Base-by-base conservation (phyloP, 2,888 invertebrate genomes). In the Lycaena phlaeas region DNA sequence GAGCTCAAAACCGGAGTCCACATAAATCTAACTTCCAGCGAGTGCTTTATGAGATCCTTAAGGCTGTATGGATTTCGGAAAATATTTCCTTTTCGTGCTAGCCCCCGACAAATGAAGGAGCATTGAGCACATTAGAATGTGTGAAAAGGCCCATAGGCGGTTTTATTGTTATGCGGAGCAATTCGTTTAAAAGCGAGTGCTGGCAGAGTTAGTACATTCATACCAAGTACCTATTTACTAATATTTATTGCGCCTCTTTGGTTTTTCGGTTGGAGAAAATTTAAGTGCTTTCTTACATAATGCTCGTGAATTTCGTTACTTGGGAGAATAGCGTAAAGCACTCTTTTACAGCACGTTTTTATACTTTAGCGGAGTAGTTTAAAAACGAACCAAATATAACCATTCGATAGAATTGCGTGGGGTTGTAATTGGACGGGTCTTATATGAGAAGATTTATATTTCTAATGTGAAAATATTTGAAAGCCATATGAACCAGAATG, bases 41-140 rank as follows among this genome's bases (percentile, higher is more conserved):
- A 76, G 76, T 85, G 79, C 72, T 85, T 85, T 85, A 85, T 84
- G 85, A 68, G 82, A 84, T 79, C 79, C 84, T 85, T 82, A 84
- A 84, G 85, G 84, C 84, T 78, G 84, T 85, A 85, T 85, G 85
- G 85, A 85, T 85, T 85, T 82, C 76, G 78, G 73, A 74, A 84
- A 85, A 85, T 85, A 85, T 85, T 84, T 81, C 84, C 76, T 70
- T 68, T 72, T 64, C 81, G 78, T 81, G 78, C 76, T 74, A 66
- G 77, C 76, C 76, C 70, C 70, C 75, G 72, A 74, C 79, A 81
- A 84, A 82, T 82, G 78, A 82, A 81, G 74, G 81, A 72, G 70
- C 72, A 68, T 74, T 77, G 71, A 65, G 75, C 72, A 75, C 77
- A 77, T 79, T 76, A 81, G 75, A 78, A 82, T 81, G 81, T 81